phyloP scores from a whole-genome alignment of 1,140 invertebrate genomes.

The Platyscapa corneri region DNA sequence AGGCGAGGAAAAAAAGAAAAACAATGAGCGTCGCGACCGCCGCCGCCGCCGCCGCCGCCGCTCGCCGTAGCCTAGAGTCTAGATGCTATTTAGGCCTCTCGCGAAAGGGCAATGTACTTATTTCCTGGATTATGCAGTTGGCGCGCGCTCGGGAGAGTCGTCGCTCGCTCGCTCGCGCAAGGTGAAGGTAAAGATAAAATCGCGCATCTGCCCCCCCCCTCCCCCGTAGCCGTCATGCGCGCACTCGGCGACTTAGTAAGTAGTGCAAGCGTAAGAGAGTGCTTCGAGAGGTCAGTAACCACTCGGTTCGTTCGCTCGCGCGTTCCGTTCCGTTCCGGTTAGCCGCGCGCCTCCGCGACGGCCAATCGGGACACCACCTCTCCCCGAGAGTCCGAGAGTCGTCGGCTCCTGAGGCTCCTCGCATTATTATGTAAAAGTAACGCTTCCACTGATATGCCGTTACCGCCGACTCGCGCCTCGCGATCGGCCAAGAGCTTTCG shows the following conservation, averaged over 20 bases:
- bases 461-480: conserved; percentile 45
- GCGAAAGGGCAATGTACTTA: conserved; percentile 51
- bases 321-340: conserved; percentile 74
- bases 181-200: conserved; percentile 69
- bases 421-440: conserved; percentile 68
- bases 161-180: conserved; percentile 54
- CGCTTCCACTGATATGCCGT: conserved; percentile 61
- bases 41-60: background rate
- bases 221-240: conserved; percentile 5
- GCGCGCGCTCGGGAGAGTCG: conserved; percentile 24
- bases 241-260: conserved; percentile 68
- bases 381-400: background rate
- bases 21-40: background rate
- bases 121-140: conserved; percentile 53
- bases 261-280: conserved; percentile 75
- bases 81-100: conserved; percentile 23
- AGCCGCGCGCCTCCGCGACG: conserved; percentile 59
- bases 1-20: background rate
- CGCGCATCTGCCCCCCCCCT: conserved; percentile 21
- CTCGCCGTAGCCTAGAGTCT: background rate
- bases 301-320: conserved; percentile 56
- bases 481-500: too few relatives aligned
- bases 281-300: conserved; percentile 73
- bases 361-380: conserved; percentile 58
- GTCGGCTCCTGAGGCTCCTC: background rate